phyloP scores from a whole-genome alignment of 2,888 invertebrate genomes.

The Disparrhopalites patrizii region DNA sequence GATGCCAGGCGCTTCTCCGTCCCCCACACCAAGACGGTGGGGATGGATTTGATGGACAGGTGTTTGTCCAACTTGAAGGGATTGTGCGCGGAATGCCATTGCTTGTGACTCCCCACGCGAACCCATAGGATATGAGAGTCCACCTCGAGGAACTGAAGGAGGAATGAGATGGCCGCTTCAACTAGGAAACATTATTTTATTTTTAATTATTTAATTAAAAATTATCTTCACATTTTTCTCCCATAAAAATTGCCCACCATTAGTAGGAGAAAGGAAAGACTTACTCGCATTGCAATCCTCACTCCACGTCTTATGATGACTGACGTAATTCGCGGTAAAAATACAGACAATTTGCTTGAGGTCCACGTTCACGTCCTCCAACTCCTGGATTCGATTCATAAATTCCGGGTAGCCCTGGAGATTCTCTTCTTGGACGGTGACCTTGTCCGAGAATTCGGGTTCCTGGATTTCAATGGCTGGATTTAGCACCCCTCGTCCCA shows the following conservation, averaged over 20 bases:
- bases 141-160: slow-evolving; percentile 6
- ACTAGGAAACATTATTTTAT: slow-evolving; percentile 1
- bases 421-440: neutral
- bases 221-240: neutral
- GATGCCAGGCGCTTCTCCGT: slow-evolving; percentile 24
- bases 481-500: slow-evolving; percentile 6
- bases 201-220: neutral
- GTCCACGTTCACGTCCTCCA: neutral
- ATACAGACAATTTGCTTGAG: slow-evolving; percentile 23
- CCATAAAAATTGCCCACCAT: neutral
- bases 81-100: slow-evolving; percentile 24
- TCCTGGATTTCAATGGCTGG: neutral
- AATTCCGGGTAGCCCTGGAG: slow-evolving; percentile 14
- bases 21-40: slow-evolving; percentile 29
- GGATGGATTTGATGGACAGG: slow-evolving; percentile 16
- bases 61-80: slow-evolving; percentile 26
- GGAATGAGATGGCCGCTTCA: slow-evolving; percentile 8
- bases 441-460: neutral
- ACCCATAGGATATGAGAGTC: slow-evolving; percentile 22
- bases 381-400: neutral
- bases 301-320: neutral
- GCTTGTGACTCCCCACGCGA: slow-evolving; percentile 17
- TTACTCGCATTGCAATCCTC: slow-evolving; percentile 18
- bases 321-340: slow-evolving; percentile 1
- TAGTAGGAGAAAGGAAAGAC: neutral